Evolutionary conservation across 2,797 vertebrate genomes (phyloP).

Genomic region (Intellagama lesueurii): DNA sequence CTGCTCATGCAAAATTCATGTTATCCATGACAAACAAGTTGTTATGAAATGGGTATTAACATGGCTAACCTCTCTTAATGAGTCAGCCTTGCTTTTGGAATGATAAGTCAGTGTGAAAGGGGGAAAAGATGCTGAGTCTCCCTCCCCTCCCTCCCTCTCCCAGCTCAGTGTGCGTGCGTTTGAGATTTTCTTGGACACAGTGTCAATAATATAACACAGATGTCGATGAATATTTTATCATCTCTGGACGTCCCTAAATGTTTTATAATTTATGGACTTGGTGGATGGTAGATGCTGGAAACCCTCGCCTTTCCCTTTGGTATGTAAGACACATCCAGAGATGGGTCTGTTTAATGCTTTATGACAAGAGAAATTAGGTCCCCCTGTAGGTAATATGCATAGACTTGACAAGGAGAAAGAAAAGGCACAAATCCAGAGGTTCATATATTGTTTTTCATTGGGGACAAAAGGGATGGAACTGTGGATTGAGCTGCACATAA

Average conservation of each 20-base stretch:
- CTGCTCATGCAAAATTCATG: conserved; percentile 36
- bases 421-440: background rate
- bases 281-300: conserved; percentile 45
- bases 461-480: background rate
- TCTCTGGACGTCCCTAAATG: conserved; percentile 63
- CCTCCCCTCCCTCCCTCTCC: too few species aligned
- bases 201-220: conserved; percentile 62
- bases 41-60: conserved; percentile 42
- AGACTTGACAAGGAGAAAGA: background rate
- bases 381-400: background rate
- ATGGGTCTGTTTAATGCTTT: background rate
- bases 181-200: conserved; percentile 39
- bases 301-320: conserved; percentile 6
- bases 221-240: conserved; percentile 70
- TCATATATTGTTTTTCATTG: background rate
- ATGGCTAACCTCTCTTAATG: conserved; percentile 29
- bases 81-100: conserved; percentile 25
- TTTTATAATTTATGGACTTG: conserved; percentile 64
- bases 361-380: background rate
- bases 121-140: background rate
- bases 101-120: conserved; percentile 1
- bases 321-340: background rate
- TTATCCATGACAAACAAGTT: conserved; percentile 34
- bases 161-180: background rate
- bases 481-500: background rate